Conservation (phyloP, 2,797 vertebrate genomes). For the Lophius americanus region DNA sequence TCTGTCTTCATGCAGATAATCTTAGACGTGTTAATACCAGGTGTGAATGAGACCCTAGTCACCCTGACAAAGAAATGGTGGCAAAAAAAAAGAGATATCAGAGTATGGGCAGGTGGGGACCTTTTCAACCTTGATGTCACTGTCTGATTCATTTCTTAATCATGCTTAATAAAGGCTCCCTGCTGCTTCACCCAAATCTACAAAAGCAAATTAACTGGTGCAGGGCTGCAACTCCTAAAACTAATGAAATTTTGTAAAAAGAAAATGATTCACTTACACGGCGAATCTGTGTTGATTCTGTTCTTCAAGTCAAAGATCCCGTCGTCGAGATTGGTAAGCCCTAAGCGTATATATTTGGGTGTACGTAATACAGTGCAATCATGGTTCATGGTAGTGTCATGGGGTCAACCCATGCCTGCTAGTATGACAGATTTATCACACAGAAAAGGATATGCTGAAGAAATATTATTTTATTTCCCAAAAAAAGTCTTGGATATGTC, state of each 20-base stretch:
- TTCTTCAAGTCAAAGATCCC: too few species aligned
- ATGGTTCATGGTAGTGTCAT: too few species aligned
- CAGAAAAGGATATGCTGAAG: too few species aligned
- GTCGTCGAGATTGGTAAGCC: too few species aligned
- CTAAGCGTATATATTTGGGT: too few species aligned
- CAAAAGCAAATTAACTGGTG: slow-evolving; percentile 23
- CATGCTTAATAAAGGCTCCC: slow-evolving; percentile 21
- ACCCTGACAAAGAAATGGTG: neutral
- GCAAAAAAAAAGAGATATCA: neutral
- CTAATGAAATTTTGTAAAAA: neutral
- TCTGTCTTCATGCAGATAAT: neutral
- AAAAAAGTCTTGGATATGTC: too few species aligned
- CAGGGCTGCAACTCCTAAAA: neutral
- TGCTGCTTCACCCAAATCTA: neutral
- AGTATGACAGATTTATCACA: too few species aligned
- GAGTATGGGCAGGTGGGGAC: neutral
- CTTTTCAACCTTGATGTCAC: slow-evolving; percentile 14
- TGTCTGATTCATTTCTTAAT: slow-evolving; percentile 37
- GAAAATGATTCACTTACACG: neutral
- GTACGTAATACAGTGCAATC: too few species aligned
- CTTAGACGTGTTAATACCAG: neutral
- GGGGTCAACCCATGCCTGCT: too few species aligned
- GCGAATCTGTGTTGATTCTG: slow-evolving; percentile 6
- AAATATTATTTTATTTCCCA: too few species aligned
- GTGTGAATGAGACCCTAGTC: neutral